Base-by-base conservation (phyloP, 2,797 vertebrate species). In the Myiotriccus ornatus region DNA sequence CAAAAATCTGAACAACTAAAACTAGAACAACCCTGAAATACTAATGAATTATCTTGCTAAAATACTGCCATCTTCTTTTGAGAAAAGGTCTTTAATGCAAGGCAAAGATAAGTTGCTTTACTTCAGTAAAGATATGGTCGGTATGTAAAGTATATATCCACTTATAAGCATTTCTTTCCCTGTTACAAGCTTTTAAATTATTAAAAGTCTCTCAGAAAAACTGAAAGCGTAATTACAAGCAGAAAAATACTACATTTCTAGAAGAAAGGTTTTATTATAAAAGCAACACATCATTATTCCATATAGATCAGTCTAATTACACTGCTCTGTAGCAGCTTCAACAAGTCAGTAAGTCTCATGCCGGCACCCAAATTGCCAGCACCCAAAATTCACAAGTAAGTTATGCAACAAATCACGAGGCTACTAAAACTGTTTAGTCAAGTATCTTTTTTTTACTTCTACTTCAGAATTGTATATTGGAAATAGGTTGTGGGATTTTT, bases 11-110 rank as follows among this genome's bases (percentile, higher is more conserved):
- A 80, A 77, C 74, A 53, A 12, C 44, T 78, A 71, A 79, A 91
- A 46, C 17, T 50, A 49, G 57, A 69, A 57, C 12, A 44, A 74
- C 39, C 17, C 44, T 81, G 46, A 68, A 94, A 85, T n/a, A 46
- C 55, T 65, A 90, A 93, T 88, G n/a, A 95, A 50, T 84, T 73
- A 32, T 63, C 52, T 68, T 89, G 25, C 57, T 80, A 90, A 95
- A 96, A 37, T 73, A 41, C 21, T 17, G 3, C 10, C 50, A 52
- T 63, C 37, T 85, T 92, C 60, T 74, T 89, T n/a, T 69, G 68
- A 70, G 5, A 67, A 43, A 60, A 76, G 9, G 7, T 85, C 50
- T 81, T 84, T 84, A 90, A 83, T 10, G 44, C 24, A 73, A 87
- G 81, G 5, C 30, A 68, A 87, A 84, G 2, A 3, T 50, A 30